phyloP scores from a whole-genome alignment of 1,140 invertebrate species.

The Planococcus citri region DNA sequence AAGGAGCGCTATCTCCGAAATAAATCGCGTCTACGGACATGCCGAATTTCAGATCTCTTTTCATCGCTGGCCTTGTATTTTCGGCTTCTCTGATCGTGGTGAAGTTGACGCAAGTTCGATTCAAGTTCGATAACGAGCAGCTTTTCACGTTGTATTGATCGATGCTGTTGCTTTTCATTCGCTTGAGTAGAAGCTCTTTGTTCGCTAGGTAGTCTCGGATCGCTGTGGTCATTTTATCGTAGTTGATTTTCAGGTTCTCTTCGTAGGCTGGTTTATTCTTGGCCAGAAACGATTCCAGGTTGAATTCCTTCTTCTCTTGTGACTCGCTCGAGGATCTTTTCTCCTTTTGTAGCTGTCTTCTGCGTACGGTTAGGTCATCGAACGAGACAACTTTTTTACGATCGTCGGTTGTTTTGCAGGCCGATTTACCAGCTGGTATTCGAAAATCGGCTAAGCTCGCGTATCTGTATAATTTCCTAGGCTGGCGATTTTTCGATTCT shows the following conservation, averaged over 20 bases:
- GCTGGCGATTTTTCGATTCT: slow-evolving; percentile 25
- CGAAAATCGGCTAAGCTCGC: slow-evolving; percentile 28
- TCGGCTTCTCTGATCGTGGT: not conserved
- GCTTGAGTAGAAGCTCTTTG: slow-evolving; percentile 23
- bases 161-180: slow-evolving; percentile 25
- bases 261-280: not conserved
- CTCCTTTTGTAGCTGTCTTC: not conserved
- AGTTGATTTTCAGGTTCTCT: not conserved
- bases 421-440: not conserved
- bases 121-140: not conserved
- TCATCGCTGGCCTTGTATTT: not conserved
- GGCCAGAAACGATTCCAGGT: not conserved
- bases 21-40: not conserved
- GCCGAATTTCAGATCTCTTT: not conserved
- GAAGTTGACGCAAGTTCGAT: slow-evolving; percentile 18
- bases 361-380: not conserved
- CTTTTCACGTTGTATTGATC: not conserved
- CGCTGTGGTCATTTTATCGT: not conserved
- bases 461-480: slow-evolving; percentile 24
- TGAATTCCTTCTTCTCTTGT: not conserved
- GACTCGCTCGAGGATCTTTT: not conserved
- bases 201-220: slow-evolving; percentile 24
- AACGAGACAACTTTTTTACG: slow-evolving; percentile 24
- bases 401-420: slow-evolving; percentile 19
- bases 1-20: not conserved